These are phyloP conservation scores for Sebastes umbrosus DNA, from an alignment of 2,797 vertebrate genomes.

Conservation along the genomic window DNA sequence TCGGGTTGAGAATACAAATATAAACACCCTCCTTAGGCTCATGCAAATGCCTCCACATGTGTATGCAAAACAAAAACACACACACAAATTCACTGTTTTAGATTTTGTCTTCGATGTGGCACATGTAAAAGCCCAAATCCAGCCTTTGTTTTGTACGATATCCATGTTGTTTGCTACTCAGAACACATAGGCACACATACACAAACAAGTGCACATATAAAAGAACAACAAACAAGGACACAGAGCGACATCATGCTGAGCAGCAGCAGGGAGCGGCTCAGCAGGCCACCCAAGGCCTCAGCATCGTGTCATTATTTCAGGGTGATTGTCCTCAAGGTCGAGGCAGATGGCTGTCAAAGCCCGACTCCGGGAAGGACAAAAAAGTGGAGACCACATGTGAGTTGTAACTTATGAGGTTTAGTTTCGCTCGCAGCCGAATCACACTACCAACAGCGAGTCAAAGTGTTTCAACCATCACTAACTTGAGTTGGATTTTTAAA, in stretches of 20 bases:
- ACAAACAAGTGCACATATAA: constrained; percentile 1
- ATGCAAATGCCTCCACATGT: constrained; percentile 48
- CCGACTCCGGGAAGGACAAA: not conserved
- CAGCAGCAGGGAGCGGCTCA: constrained; percentile 51
- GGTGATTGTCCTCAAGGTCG: constrained; percentile 60
- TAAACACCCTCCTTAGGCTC: constrained; percentile 53
- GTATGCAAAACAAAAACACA: constrained; percentile 6
- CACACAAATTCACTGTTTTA: not conserved
- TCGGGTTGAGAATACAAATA: constrained; percentile 66
- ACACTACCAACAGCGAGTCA: not conserved
- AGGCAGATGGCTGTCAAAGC: constrained; percentile 15
- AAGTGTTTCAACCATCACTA: not conserved
- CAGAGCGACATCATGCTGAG: constrained; percentile 25
- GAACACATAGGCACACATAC: constrained; percentile 1
- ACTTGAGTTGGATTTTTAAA: not conserved
- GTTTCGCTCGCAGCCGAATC: not conserved
- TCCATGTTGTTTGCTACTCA: not conserved
- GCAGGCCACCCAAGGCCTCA: constrained; percentile 31
- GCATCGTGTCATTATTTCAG: constrained; percentile 29
- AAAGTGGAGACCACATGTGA: not conserved
- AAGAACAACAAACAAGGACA: constrained; percentile 62
- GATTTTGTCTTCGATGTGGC: not conserved
- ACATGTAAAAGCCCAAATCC: not conserved
- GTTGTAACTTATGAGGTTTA: not conserved
- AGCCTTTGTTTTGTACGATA: not conserved